These are phyloP conservation scores for Zaprionus vittiger DNA, from an alignment of 1,140 invertebrate genomes.

Conservation along the genomic window DNA sequence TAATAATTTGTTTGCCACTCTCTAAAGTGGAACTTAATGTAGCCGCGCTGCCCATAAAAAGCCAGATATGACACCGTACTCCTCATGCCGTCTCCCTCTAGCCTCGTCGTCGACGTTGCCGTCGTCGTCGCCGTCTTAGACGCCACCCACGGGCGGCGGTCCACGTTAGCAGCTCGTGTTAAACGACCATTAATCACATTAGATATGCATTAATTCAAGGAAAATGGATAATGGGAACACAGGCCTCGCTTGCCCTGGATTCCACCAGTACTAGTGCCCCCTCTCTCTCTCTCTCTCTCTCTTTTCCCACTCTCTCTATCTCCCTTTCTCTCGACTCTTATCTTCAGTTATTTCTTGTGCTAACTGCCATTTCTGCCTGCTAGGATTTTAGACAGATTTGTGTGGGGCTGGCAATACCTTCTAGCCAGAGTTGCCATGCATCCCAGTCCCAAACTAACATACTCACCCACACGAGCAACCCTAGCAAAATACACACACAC, in stretches of 20 bases:
- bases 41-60: constrained; percentile 50
- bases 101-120: not conserved
- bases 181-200: constrained; percentile 81
- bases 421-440: not conserved
- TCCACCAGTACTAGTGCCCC: not conserved
- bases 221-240: constrained; percentile 1
- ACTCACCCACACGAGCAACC: constrained; percentile 38
- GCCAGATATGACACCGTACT: constrained; percentile 37
- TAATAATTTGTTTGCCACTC: constrained; percentile 79
- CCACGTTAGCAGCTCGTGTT: constrained; percentile 66
- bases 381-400: not conserved
- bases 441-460: no score
- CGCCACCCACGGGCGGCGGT: constrained; percentile 30
- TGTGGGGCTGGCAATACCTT: not conserved
- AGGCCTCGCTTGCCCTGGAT: not conserved
- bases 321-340: not conserved
- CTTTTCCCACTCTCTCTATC: not conserved
- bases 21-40: constrained; percentile 80
- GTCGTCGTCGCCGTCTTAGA: not conserved
- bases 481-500: constrained; percentile 12
- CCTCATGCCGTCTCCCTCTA: not conserved
- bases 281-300: not conserved
- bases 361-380: not conserved
- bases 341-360: not conserved
- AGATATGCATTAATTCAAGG: constrained; percentile 74